Base-by-base conservation (phyloP, 2,113 vertebrate species). In the Malurus elegans region DNA sequence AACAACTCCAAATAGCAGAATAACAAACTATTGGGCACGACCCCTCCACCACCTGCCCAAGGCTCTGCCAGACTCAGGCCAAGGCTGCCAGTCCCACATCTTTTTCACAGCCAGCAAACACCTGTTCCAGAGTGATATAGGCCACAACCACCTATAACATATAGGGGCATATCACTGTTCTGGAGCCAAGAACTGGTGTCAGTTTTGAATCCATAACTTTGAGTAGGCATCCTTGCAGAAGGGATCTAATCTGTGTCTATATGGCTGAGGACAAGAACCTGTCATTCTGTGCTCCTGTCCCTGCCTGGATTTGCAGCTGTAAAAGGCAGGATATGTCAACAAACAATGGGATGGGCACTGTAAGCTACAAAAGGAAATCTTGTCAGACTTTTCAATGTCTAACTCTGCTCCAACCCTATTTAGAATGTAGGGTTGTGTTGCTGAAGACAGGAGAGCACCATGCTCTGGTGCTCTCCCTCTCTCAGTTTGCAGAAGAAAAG, bases 101-200 rank as follows among this genome's bases (percentile, higher is more conserved):
- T 24, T 40, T 58, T 26, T 76, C 14, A 69, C 72, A 81, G 23
- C 19, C 53, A 60, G 38, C 6, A 45, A 67, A n/a, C 7, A 38
- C 29, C 4, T 67, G 38, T 60, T 13, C 13, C 10, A 60, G 45
- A 16, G 9, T 60, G 23, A 10, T 32, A 57, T 38, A 23, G 36
- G 51, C 12, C 34, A 36, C 12, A 36, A 9, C 14, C 1, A 0
- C 44, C 31, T 57, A 42, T 36, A 25, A 8, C 3, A 10, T 6
- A n/a, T 14, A 73, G 10, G 10, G 21, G 14, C 36, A 44, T 26
- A 36, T 50, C 44, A 19, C 31, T 28, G 25, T 6, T 7, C 20
- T 65, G 32, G 28, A 73, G 36, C 53, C 15, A 51, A 14, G 38
- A 51, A 13, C 23, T 60, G 15, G 4, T 51, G 28, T 53, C 45